Base-by-base conservation (phyloP, 2,888 invertebrate species). In the Emmelina monodactyla region DNA sequence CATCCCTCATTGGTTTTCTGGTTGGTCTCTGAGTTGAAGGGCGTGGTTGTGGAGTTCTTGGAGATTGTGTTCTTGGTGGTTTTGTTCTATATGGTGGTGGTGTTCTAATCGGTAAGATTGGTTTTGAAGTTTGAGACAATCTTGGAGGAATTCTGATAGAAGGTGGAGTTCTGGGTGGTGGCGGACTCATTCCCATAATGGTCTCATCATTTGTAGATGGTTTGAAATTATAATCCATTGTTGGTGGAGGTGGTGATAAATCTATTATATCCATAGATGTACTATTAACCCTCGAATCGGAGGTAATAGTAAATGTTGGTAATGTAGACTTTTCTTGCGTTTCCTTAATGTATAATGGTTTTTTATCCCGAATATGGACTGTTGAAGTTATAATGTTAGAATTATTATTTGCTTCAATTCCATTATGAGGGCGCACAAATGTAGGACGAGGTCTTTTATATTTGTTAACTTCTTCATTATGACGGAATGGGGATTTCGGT, bases 141-240 rank as follows among this genome's bases (percentile, higher is more conserved):
- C 70, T 62, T 1, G 61, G 49, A 31, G 68, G 68, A 9, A 49
- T 44, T 45, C 66, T 62, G 11, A 55, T 57, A 16, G 58, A 50
- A 15, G 67, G 46, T 15, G 64, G 58, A 1, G 58, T 62, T 39
- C 63, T 59, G 13, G 72, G 69, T 35, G 82, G 82, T 10, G 82
- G 83, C 28, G 83, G 83, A 50, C 71, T 82, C 69, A 83, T 78
- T 1, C 82, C 82, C 76, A 82, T 75, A n/a, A 83, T 81, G 54
- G 62, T 66, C 38, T 81, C 80, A 55, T 76, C 71, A 42, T 69
- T 71, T 7, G 62, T 67, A 9, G 76, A 65, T 10, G 78, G 69
- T 36, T 71, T 76, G 32, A 72, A 75, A 40, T 58, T 75, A 37
- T 70, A 72, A 44, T 75, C 70, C 43, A 67, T 51, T 1, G 69